A percentile compares a stretch with the other conserved stretches of the same genome.
Evolutionary conservation across 2,888 invertebrate genomes (phyloP).

Genomic region (Oligia latruncula): DNA sequence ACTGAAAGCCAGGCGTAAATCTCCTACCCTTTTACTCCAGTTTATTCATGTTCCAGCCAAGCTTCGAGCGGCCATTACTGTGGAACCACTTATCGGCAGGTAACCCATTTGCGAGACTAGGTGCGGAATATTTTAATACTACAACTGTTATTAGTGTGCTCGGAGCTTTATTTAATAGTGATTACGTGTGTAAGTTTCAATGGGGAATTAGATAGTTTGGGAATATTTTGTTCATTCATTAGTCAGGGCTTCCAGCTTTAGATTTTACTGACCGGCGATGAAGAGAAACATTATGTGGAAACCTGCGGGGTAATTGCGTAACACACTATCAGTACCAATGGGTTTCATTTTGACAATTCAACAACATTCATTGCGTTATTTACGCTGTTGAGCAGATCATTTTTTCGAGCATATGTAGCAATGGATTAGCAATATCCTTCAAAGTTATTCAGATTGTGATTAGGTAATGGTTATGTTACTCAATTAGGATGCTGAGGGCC

Average conservation of each 20-base stretch:
- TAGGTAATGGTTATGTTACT: background rate
- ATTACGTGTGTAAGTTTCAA: constrained; percentile 21
- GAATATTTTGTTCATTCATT: constrained; percentile 14
- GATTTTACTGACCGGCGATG: background rate
- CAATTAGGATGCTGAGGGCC: background rate
- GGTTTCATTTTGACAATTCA: background rate
- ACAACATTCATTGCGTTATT: background rate
- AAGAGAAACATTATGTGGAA: background rate
- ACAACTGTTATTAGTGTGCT: constrained; percentile 33
- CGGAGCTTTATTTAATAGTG: constrained; percentile 28
- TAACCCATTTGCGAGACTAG: constrained; percentile 53
- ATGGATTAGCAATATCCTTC: background rate
- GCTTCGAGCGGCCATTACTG: constrained; percentile 49
- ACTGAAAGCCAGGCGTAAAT: constrained; percentile 41
- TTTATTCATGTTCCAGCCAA: constrained; percentile 51
- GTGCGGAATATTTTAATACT: constrained; percentile 63
- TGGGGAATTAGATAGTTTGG: background rate
- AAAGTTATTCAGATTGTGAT: background rate
- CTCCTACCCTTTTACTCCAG: constrained; percentile 31
- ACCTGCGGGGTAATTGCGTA: background rate
- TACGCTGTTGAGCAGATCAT: background rate
- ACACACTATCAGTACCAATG: background rate
- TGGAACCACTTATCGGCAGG: constrained; percentile 58
- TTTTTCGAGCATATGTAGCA: background rate
- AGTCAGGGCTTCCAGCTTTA: background rate